A percentile compares a stretch with the other conserved stretches of the same genome.
Evolutionary conservation across 2,113 vertebrate species (phyloP).

Genomic region (Psilopogon haemacephalus): DNA sequence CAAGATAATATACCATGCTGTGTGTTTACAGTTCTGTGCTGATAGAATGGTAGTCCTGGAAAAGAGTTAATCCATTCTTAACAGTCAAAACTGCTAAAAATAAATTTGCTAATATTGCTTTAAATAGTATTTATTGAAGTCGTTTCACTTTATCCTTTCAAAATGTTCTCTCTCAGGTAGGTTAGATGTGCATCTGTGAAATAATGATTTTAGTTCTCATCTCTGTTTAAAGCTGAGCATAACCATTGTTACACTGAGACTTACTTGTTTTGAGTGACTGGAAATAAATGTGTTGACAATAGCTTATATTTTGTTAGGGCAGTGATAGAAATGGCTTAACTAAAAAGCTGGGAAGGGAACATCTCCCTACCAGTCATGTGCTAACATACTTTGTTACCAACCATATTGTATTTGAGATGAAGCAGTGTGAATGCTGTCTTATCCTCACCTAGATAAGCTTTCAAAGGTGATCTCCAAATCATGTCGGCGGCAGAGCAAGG

Average conservation of each 20-base stretch:
- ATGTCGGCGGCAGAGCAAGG: constrained; percentile 55
- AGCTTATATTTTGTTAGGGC: background rate
- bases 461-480: constrained; percentile 69
- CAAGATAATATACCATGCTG: background rate
- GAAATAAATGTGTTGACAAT: background rate
- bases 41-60: background rate
- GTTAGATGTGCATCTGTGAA: background rate
- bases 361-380: constrained; percentile 42
- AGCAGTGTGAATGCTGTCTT: constrained; percentile 57
- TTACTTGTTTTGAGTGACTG: background rate
- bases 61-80: constrained; percentile 5
- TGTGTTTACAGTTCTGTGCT: background rate
- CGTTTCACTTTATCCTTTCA: background rate
- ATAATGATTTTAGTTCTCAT: background rate
- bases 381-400: constrained; percentile 44
- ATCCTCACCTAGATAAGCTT: constrained; percentile 67
- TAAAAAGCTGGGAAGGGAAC: background rate
- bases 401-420: constrained; percentile 21
- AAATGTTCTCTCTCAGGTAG: background rate
- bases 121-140: constrained; percentile 6
- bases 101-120: background rate
- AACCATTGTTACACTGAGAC: background rate
- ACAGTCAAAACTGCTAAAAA: constrained; percentile 2
- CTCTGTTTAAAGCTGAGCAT: background rate
- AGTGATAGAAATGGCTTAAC: background rate